Conservation (phyloP, 2,113 vertebrate genomes). For the Tachysurus fulvidraco region DNA sequence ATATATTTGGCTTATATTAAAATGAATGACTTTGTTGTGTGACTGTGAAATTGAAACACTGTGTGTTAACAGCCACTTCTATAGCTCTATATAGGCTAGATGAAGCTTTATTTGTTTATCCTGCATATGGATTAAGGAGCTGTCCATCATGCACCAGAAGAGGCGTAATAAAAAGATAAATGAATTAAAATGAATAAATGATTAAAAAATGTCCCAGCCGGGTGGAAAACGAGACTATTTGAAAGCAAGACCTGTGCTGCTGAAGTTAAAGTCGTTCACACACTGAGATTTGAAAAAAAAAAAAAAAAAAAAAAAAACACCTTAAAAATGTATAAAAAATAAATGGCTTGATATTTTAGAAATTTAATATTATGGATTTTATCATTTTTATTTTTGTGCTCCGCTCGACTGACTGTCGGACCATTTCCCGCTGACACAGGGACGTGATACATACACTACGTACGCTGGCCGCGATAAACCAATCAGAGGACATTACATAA, state of each 20-base stretch:
- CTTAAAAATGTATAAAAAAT: too few species aligned
- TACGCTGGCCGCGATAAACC: too few species aligned
- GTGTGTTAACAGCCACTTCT: constrained; percentile 9
- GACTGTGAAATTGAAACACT: constrained; percentile 54
- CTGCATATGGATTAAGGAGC: constrained; percentile 1
- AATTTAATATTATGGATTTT: too few species aligned
- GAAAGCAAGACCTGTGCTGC: too few species aligned
- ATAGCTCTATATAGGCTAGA: not conserved
- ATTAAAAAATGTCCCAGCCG: not conserved
- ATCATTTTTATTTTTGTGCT: too few species aligned
- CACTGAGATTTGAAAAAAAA: too few species aligned
- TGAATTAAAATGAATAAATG: not conserved
- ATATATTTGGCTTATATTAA: constrained; percentile 59
- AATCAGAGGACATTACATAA: too few species aligned
- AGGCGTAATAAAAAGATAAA: not conserved
- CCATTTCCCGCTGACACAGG: too few species aligned
- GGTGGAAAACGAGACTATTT: not conserved
- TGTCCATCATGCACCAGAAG: not conserved
- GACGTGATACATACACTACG: too few species aligned
- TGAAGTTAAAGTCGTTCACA: not conserved
- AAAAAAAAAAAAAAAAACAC: too few species aligned
- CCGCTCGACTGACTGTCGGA: too few species aligned
- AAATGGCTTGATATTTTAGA: too few species aligned
- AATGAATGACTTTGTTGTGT: constrained; percentile 54
- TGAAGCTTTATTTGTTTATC: not conserved